Base-by-base conservation (phyloP, 2,113 vertebrate genomes). In the Anolis carolinensis region DNA sequence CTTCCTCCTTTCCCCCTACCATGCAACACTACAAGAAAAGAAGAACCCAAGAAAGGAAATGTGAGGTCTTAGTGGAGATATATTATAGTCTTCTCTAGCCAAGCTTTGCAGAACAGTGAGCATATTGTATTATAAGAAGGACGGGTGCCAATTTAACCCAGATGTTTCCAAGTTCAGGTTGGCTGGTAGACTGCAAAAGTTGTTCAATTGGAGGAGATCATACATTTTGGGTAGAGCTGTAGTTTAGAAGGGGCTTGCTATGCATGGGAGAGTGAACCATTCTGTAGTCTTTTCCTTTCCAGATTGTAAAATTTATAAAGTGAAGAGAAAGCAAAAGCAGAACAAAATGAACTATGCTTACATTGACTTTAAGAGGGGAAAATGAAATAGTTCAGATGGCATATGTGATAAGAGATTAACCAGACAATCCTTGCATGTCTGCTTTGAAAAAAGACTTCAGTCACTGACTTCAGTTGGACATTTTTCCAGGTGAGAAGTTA, bases 191-290 rank as follows among this genome's bases (percentile, higher is more conserved):
- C 2, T n/a, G 65, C 76, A 73, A 83, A 84, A 32, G 34, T 65
- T 23, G 75, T 86, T 70, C 52, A 82, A 39, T 71, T 82, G 18
- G 68, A 86, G 59, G 18, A 87, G 73, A 92, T 90, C 52, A 70
- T 77, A 68, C 27, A 4, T 90, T 86, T 93, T 48, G 83, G 13
- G 48, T 80, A 90, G 84, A 83, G 81, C 73, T 92, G 77, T 59
- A 20, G 81, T 90, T 91, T 82, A 75, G 70, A 30, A 76, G 76
- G 63, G 52, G 67, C 84, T 94, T 78, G 89, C 65, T 89, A 90
- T 85, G 62, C 82, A 79, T 32, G 83, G 68, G 73, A 92, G 81
- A 88, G 48, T 76, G 85, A 50, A 48, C 55, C 62, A 34, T 9
- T 87, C 81, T 89, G 36, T 0, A 81, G 50, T 36, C 30, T 65